Percentiles rank a stretch among this genome's conserved stretches.
These are phyloP conservation scores for Aspidoscelis tigris DNA, from an alignment of 2,113 vertebrate species.

Conservation along the genomic window DNA sequence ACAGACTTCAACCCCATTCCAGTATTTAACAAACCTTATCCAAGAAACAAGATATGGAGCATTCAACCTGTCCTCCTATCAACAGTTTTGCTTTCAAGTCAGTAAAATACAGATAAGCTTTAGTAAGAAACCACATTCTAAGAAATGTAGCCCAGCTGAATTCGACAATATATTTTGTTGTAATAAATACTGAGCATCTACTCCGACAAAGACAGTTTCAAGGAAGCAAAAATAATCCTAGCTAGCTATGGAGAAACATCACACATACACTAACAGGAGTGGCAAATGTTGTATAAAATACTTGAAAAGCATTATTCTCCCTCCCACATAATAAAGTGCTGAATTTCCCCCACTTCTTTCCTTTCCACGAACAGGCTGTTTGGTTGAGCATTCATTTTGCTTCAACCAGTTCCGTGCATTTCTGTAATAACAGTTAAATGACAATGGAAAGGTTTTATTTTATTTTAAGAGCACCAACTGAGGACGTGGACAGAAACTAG, in stretches of 20 bases:
- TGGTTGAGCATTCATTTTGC: not conserved
- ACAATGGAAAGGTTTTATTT: constrained; percentile 25
- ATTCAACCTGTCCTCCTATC: not conserved
- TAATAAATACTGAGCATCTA: constrained; percentile 20
- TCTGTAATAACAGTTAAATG: constrained; percentile 18
- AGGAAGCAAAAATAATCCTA: constrained; percentile 26
- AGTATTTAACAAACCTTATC: not conserved
- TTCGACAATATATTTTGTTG: not conserved
- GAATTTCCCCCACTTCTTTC: not conserved
- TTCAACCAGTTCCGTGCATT: not conserved
- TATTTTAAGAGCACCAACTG: constrained; percentile 32
- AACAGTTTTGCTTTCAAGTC: constrained; percentile 15
- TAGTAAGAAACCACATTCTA: constrained; percentile 26
- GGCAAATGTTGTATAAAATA: constrained; percentile 2
- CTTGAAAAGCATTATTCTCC: not conserved
- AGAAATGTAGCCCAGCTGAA: constrained; percentile 33
- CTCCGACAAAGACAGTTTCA: constrained; percentile 30
- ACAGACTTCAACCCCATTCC: constrained; percentile 22
- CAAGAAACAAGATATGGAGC: not conserved
- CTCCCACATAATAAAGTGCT: not conserved
- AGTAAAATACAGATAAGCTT: constrained; percentile 8
- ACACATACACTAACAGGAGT: constrained; percentile 10
- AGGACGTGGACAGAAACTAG: not conserved
- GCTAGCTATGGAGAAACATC: constrained; percentile 13
- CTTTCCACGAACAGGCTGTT: not conserved